A percentile compares a stretch with the other conserved stretches of the same genome.
phyloP scores from a whole-genome alignment of 2,113 vertebrate genomes.

The Melanotaenia duboulayi region DNA sequence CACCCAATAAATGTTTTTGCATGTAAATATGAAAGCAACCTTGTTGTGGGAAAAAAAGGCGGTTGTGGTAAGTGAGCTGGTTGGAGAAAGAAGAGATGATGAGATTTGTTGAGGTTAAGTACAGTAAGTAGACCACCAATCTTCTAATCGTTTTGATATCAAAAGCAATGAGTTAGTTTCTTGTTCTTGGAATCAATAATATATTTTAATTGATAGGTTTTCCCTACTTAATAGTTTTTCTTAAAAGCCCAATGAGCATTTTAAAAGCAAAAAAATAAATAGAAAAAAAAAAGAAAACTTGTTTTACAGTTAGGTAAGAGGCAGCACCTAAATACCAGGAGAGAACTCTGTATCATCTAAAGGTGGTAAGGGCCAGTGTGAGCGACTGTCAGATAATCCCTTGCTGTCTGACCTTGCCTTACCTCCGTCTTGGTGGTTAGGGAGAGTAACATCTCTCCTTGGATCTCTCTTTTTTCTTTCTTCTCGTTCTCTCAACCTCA shows the following conservation, averaged over 20 bases:
- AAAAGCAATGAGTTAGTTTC: not conserved
- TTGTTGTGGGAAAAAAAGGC: constrained; percentile 35
- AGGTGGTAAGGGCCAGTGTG: constrained; percentile 28
- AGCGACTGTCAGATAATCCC: constrained; percentile 69
- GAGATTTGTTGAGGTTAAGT: constrained; percentile 64
- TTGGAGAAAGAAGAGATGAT: constrained; percentile 62
- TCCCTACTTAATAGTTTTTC: not conserved
- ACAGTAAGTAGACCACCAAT: constrained; percentile 5
- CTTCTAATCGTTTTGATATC: not conserved
- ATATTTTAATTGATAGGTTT: not conserved
- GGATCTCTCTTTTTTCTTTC: constrained; percentile 77
- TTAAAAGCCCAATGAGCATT: not conserved
- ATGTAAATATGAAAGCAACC: constrained; percentile 47
- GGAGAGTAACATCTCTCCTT: constrained; percentile 81
- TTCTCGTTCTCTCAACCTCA: constrained; percentile 64
- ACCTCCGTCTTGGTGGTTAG: constrained; percentile 71
- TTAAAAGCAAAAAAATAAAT: not conserved
- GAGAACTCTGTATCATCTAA: constrained; percentile 41
- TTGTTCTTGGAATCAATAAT: not conserved
- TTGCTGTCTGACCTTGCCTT: constrained; percentile 78
- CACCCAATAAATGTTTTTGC: constrained; percentile 25
- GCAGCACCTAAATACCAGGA: constrained; percentile 25
- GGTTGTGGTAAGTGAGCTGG: constrained; percentile 55
- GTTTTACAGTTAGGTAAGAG: constrained; percentile 31
- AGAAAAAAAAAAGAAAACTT: constrained; percentile 6